phyloP scores from a whole-genome alignment of 2,113 vertebrate genomes.

The Aspidoscelis tigris region DNA sequence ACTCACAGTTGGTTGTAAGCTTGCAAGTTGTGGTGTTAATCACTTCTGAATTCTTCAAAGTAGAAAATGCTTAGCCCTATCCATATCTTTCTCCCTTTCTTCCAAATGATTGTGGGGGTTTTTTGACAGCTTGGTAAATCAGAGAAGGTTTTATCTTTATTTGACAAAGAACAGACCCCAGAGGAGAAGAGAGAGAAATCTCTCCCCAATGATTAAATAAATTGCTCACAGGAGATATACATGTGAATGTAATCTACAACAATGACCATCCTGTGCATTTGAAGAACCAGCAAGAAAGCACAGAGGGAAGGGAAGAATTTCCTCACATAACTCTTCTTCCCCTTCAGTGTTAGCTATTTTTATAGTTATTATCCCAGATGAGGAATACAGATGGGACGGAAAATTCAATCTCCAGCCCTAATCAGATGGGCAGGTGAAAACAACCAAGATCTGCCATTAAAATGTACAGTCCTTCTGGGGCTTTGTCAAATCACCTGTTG shows the following conservation, averaged over 20 bases:
- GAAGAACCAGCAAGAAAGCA: not conserved
- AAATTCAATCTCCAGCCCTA: too few relatives aligned
- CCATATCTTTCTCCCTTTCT: not conserved
- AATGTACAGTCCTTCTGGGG: too few relatives aligned
- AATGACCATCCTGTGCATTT: not conserved
- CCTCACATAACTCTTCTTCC: not conserved
- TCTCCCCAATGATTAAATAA: conserved; percentile 20
- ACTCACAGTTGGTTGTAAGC: not conserved
- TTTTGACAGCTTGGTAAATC: conserved; percentile 15
- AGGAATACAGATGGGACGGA: not conserved
- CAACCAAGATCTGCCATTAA: too few relatives aligned
- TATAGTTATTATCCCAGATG: not conserved
- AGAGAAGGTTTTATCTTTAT: conserved; percentile 21
- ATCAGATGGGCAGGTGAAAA: too few relatives aligned
- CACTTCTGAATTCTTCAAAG: not conserved
- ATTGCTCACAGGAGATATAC: conserved; percentile 25
- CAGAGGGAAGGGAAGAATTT: not conserved
- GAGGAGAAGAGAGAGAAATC: not conserved
- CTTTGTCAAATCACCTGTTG: too few relatives aligned
- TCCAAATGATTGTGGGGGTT: not conserved
- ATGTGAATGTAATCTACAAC: not conserved
- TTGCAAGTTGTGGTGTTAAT: not conserved
- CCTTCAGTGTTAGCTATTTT: not conserved
- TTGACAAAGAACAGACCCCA: conserved; percentile 11
- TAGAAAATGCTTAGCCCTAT: not conserved